A percentile compares a stretch with the other conserved stretches of the same genome.
Conservation (phyloP, 2,113 vertebrate species). For the Takifugu bimaculatus region DNA sequence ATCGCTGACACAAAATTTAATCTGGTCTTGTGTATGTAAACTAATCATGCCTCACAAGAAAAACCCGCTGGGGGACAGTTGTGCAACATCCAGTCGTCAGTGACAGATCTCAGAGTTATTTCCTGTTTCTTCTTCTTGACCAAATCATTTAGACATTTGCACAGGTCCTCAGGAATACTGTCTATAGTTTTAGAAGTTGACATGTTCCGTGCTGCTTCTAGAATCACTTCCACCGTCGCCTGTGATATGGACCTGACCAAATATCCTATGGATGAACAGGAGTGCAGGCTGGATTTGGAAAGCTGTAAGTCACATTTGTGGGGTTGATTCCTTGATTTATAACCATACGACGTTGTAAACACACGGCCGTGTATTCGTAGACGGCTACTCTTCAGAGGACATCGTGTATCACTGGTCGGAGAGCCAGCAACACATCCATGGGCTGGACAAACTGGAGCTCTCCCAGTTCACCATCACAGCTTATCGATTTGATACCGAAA, state of each 20-base stretch:
- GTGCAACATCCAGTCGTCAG: too few species aligned
- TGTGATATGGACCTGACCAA: conserved; percentile 99
- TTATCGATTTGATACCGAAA: conserved; percentile 89
- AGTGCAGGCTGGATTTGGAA: conserved; percentile 94
- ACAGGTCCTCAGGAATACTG: too few species aligned
- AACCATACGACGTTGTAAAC: too few species aligned
- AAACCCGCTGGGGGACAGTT: too few species aligned
- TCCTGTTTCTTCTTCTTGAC: too few species aligned
- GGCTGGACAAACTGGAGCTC: conserved; percentile 91
- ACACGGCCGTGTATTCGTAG: conserved; percentile 54
- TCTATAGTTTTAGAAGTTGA: not conserved
- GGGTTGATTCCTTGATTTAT: too few species aligned
- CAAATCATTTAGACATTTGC: too few species aligned
- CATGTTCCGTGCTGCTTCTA: conserved; percentile 33
- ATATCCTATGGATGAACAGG: conserved; percentile 97
- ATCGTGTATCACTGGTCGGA: conserved; percentile 97
- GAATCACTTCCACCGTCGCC: conserved; percentile 93
- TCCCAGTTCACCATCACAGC: conserved; percentile 96
- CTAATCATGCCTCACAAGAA: too few species aligned
- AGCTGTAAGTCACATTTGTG: conserved; percentile 83
- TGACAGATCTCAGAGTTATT: too few species aligned
- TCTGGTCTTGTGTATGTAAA: too few species aligned
- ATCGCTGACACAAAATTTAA: too few species aligned
- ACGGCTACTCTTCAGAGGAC: conserved; percentile 96
- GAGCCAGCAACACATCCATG: conserved; percentile 90